These are phyloP conservation scores for Gonioctena quinquepunctata DNA, from an alignment of 1,140 invertebrate genomes.

Conservation along the genomic window DNA sequence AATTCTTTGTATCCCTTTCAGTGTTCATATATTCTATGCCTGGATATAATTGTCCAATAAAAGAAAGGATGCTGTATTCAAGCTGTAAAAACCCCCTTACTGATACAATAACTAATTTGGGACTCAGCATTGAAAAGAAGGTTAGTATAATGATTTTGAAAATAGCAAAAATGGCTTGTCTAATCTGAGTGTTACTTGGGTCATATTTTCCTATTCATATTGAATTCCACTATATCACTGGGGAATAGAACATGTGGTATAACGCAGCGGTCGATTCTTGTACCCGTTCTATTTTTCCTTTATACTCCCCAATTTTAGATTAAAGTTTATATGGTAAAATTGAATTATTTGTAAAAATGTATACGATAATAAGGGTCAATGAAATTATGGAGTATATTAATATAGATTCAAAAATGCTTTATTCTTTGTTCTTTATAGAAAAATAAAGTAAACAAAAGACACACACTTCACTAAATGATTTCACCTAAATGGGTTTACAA, in stretches of 20 bases:
- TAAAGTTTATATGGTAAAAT: background rate
- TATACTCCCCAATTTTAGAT: background rate
- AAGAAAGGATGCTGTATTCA: constrained; percentile 97
- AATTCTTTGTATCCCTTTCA: constrained; percentile 59
- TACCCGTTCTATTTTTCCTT: background rate
- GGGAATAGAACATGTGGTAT: background rate
- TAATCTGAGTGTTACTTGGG: too few species aligned
- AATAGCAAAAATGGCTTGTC: too few species aligned
- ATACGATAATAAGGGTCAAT: too few species aligned
- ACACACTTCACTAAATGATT: too few species aligned
- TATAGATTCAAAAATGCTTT: background rate
- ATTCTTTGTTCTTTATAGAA: too few species aligned
- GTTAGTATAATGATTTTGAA: constrained; percentile 57
- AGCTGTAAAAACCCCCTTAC: constrained; percentile 91
- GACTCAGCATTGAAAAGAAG: constrained; percentile 80
- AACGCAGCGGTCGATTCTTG: background rate
- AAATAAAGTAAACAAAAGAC: too few species aligned
- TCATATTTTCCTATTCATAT: too few species aligned
- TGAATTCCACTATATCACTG: too few species aligned
- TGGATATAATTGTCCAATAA: constrained; percentile 89
- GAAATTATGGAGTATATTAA: background rate
- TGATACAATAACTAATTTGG: constrained; percentile 76
- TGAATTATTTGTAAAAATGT: background rate
- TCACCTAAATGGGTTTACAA: too few species aligned
- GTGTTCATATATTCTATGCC: constrained; percentile 99